A percentile compares a stretch with the other conserved stretches of the same genome.
These are phyloP conservation scores for Lophotriccus pileatus DNA, from an alignment of 2,797 vertebrate species.

Conservation along the genomic window DNA sequence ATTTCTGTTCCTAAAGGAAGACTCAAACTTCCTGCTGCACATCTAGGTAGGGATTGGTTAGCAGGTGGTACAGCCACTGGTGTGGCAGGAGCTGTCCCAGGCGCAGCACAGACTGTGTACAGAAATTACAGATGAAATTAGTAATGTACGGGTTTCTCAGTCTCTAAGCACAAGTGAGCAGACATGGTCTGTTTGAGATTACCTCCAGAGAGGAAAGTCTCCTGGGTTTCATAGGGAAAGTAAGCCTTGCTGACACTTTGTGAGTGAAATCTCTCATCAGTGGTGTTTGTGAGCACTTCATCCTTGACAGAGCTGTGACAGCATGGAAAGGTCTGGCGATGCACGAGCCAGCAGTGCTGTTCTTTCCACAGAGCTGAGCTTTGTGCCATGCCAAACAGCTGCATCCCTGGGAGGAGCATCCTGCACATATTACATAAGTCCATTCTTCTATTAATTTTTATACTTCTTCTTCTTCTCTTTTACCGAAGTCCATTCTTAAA, in stretches of 20 bases:
- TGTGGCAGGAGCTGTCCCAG: neutral
- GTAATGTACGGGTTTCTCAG: neutral
- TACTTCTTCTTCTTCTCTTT: neutral
- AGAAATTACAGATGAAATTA: neutral
- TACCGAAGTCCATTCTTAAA: neutral
- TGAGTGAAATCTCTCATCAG: neutral
- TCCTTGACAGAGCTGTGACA: neutral
- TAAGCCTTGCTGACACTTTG: neutral
- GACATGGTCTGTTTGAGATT: neutral
- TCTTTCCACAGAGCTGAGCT: neutral
- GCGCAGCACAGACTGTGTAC: neutral
- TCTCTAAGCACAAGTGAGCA: neutral
- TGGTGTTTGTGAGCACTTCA: neutral
- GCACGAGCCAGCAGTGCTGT: fast-evolving
- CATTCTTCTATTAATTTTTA: neutral
- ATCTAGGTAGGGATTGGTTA: neutral
- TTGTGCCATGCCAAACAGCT: fast-evolving
- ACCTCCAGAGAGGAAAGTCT: neutral
- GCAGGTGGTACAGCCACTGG: too few relatives aligned
- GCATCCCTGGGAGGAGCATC: neutral
- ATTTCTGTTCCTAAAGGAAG: neutral
- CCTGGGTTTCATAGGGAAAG: neutral
- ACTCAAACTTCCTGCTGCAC: neutral
- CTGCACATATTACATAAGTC: neutral
- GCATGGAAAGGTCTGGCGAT: fast-evolving